These are phyloP conservation scores for Brenthis ino DNA, from an alignment of 2,888 invertebrate species.

Conservation along the genomic window DNA sequence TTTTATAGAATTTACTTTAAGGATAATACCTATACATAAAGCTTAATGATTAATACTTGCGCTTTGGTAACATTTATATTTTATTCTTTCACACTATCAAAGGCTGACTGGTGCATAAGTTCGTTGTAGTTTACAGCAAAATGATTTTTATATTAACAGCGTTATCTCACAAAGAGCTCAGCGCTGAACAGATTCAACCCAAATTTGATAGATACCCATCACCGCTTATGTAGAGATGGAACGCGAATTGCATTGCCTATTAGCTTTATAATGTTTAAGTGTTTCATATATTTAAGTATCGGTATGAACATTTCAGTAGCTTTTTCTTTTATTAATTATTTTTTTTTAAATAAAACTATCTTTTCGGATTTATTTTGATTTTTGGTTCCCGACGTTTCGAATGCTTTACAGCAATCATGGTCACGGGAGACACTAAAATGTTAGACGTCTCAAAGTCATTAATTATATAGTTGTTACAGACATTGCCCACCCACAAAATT, in stretches of 20 bases:
- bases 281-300: not conserved
- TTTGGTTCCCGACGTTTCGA: no score
- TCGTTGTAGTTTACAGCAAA: conserved; percentile 48
- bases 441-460: no score
- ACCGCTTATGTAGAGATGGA: conserved; percentile 29
- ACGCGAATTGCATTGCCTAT: conserved; percentile 20
- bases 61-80: conserved; percentile 10
- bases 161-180: conserved; percentile 58
- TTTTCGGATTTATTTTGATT: no score
- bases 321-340: not conserved
- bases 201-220: conserved; percentile 44
- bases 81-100: conserved; percentile 25
- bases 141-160: conserved; percentile 59
- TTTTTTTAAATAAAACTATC: no score
- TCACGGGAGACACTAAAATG: no score
- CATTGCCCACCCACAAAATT: no score
- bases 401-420: no score
- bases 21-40: no score
- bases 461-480: no score
- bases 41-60: not conserved
- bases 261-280: not conserved
- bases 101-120: conserved; percentile 26
- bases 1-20: no score
- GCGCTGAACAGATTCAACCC: conserved; percentile 53
- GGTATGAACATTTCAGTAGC: not conserved